Conservation (phyloP, 2,113 vertebrate species). For the Pavo muticus region DNA sequence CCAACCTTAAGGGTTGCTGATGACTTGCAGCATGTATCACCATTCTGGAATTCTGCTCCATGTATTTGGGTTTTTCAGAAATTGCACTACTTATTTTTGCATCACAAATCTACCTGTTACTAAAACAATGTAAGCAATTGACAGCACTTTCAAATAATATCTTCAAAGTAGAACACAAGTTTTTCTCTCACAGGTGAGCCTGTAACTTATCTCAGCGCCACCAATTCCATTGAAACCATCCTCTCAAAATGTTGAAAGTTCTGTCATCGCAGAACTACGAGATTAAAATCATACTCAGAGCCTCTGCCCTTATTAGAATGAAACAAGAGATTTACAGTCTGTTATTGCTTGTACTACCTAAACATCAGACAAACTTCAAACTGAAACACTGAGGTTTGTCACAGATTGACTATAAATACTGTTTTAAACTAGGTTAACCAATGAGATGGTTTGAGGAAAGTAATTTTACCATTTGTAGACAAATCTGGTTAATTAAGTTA, state of each 20-base stretch:
- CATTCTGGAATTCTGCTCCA: not conserved
- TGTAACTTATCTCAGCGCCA: not conserved
- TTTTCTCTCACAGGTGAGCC: not conserved
- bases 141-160: not conserved
- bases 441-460: not conserved
- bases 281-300: not conserved
- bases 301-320: fast-evolving
- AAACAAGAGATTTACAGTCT: not conserved
- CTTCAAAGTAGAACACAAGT: not conserved
- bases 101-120: slow-evolving; percentile 24
- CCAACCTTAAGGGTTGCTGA: not conserved
- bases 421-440: not conserved
- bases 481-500: not conserved
- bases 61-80: not conserved
- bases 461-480: not conserved
- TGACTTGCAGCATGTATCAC: not conserved
- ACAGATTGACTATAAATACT: not conserved
- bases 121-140: not conserved
- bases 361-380: not conserved
- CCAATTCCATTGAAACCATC: not conserved
- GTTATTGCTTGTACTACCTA: not conserved
- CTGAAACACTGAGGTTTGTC: not conserved
- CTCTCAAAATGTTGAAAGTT: not conserved
- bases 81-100: not conserved
- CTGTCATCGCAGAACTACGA: not conserved